Conservation (phyloP, 2,888 invertebrate species). For the Caenorhabditis macrosperma region DNA sequence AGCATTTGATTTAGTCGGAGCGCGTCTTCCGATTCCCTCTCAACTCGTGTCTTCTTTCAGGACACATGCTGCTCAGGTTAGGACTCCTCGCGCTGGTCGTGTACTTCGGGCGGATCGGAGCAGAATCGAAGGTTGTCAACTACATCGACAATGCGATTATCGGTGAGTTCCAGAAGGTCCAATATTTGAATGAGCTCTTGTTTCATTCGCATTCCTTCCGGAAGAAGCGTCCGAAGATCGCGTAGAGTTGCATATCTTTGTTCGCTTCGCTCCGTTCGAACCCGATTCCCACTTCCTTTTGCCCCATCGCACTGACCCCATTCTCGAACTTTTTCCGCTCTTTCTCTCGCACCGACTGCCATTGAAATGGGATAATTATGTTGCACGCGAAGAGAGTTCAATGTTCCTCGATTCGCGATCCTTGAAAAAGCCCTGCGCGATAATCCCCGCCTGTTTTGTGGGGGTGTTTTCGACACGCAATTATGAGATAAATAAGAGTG, state of each 20-base stretch:
- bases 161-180: slow-evolving; percentile 44
- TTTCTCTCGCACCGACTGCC: not conserved
- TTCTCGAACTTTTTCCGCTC: slow-evolving; percentile 22
- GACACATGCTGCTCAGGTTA: slow-evolving; percentile 35
- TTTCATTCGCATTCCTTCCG: not conserved
- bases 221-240: too few species aligned
- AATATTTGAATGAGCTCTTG: not conserved
- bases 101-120: not conserved
- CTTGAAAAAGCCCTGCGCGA: slow-evolving; percentile 6
- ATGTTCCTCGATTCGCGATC: not conserved
- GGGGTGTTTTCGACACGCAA: not conserved
- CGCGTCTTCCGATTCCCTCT: not conserved
- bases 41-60: not conserved
- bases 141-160: slow-evolving; percentile 68
- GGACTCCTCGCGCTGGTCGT: slow-evolving; percentile 1
- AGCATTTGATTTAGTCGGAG: slow-evolving; percentile 34
- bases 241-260: too few species aligned
- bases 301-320: slow-evolving; percentile 12
- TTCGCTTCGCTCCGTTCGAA: not conserved
- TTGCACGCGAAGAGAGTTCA: slow-evolving; percentile 7
- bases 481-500: slow-evolving; percentile 18
- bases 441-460: slow-evolving; percentile 4
- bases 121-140: slow-evolving; percentile 42
- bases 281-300: not conserved
- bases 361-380: slow-evolving; percentile 23